Conservation (phyloP, 2,888 invertebrate species). For the Erebia ligea region DNA sequence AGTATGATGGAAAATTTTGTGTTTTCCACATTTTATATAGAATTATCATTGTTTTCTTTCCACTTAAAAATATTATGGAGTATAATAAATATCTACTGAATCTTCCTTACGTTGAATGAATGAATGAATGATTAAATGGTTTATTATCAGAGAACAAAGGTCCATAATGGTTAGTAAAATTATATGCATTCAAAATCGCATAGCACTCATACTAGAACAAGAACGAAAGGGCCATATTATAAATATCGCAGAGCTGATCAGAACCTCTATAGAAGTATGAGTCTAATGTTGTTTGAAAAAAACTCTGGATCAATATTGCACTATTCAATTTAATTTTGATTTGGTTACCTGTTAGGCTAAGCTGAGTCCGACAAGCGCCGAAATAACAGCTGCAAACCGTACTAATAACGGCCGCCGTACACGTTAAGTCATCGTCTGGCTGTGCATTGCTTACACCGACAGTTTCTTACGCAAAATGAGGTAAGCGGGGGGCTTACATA, state of each 20-base stretch:
- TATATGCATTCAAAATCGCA: neutral
- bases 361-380: conserved; percentile 19
- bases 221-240: neutral
- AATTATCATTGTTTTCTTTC: too few relatives aligned
- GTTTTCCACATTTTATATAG: too few relatives aligned
- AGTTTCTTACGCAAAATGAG: conserved; percentile 69
- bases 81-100: neutral
- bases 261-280: neutral
- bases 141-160: too few relatives aligned
- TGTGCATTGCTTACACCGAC: conserved; percentile 61
- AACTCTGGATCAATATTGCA: neutral
- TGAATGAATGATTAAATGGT: too few relatives aligned
- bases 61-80: neutral
- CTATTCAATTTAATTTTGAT: neutral
- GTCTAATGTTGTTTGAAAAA: neutral
- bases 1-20: too few relatives aligned
- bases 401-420: conserved; percentile 18
- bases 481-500: conserved; percentile 71
- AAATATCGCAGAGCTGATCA: neutral
- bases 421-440: conserved; percentile 54
- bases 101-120: too few relatives aligned
- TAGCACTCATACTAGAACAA: neutral
- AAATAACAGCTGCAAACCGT: conserved; percentile 24
- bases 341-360: conserved; percentile 13
- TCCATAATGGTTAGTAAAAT: too few relatives aligned